Conservation (phyloP, 2,113 vertebrate genomes). For the Struthio camelus region DNA sequence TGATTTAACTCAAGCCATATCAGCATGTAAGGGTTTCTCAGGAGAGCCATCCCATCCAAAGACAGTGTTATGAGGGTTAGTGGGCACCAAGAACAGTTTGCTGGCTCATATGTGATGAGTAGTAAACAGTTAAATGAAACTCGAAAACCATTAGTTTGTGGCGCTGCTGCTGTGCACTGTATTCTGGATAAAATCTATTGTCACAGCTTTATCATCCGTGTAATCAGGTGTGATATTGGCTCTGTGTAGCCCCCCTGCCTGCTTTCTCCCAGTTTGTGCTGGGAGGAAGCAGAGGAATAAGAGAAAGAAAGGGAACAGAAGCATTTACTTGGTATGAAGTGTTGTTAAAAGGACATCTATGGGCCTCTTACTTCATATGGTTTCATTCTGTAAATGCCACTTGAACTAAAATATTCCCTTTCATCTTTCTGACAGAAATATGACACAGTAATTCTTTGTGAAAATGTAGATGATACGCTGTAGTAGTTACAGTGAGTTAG, state of each 20-base stretch:
- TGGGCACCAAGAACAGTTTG: background rate
- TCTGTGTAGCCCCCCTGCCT: slow-evolving; percentile 7
- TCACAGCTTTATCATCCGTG: slow-evolving; percentile 41
- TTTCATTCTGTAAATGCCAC: slow-evolving; percentile 76
- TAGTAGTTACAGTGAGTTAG: slow-evolving; percentile 74
- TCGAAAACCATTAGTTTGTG: background rate
- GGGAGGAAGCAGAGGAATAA: slow-evolving; percentile 21
- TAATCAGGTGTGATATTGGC: slow-evolving; percentile 60
- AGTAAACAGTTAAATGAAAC: slow-evolving; percentile 26
- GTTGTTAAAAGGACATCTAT: slow-evolving; percentile 52
- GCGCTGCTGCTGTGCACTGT: background rate
- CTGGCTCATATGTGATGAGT: background rate
- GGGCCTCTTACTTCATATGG: slow-evolving; percentile 45
- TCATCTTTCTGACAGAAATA: slow-evolving; percentile 80
- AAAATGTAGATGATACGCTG: slow-evolving; percentile 77
- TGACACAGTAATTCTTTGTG: slow-evolving; percentile 79
- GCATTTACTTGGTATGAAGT: slow-evolving; percentile 70
- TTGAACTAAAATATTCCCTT: slow-evolving; percentile 79
- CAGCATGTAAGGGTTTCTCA: background rate
- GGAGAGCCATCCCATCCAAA: background rate
- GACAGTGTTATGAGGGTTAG: background rate
- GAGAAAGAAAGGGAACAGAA: slow-evolving; percentile 30
- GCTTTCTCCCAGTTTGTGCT: slow-evolving; percentile 29
- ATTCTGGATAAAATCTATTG: slow-evolving; percentile 42
- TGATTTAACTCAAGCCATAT: background rate